A percentile compares a stretch with the other conserved stretches of the same genome.
phyloP scores from a whole-genome alignment of 2,888 invertebrate genomes.

The Electrophaes corylata region DNA sequence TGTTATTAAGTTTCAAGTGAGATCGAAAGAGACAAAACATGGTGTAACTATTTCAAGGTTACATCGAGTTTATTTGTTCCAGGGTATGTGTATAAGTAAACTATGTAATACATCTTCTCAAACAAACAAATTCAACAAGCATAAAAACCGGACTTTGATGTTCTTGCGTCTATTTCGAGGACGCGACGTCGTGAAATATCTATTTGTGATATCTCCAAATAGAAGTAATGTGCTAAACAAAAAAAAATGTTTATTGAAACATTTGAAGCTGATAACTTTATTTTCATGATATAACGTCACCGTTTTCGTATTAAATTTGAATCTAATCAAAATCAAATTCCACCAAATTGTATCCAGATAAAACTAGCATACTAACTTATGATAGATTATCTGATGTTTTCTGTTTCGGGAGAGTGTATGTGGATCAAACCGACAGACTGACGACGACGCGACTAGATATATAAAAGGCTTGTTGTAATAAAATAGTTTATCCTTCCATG shows the following conservation, averaged over 20 bases:
- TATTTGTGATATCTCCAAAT: constrained; percentile 32
- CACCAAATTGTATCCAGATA: background rate
- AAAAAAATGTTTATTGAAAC: background rate
- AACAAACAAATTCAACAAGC: background rate
- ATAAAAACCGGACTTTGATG: background rate
- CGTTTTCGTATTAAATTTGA: constrained; percentile 15
- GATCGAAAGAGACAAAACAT: no score
- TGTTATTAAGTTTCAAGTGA: no score
- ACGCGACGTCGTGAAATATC: constrained; percentile 28
- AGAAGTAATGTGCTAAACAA: constrained; percentile 28
- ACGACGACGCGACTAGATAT: background rate
- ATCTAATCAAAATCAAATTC: background rate
- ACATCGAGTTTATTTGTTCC: no score
- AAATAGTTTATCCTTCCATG: constrained; percentile 7
- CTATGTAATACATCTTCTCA: background rate
- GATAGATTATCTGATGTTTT: background rate
- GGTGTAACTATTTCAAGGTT: no score
- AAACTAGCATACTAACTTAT: background rate
- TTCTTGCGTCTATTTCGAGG: background rate
- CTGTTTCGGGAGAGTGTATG: background rate
- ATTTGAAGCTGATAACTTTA: constrained; percentile 27
- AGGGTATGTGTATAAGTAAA: background rate
- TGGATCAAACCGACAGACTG: background rate
- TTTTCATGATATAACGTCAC: constrained; percentile 23
- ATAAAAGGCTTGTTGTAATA: background rate